Conservation (phyloP, 2,797 vertebrate genomes). For the Poecilia gillii region DNA sequence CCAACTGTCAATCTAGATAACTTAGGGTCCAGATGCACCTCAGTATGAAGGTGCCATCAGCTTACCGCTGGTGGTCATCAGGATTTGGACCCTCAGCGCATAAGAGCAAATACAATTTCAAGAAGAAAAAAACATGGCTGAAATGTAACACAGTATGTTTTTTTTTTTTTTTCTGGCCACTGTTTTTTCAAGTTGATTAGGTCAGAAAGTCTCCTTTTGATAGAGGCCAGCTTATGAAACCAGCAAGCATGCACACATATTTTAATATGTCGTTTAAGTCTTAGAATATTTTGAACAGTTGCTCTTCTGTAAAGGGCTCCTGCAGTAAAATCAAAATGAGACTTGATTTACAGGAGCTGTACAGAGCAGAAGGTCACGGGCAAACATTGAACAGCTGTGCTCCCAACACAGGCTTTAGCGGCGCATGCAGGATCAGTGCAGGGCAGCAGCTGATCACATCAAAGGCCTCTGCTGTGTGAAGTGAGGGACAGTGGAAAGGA, state of each 20-base stretch:
- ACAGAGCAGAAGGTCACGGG: constrained; percentile 42
- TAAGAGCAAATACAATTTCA: constrained; percentile 24
- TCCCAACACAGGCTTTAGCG: constrained; percentile 31
- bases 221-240: constrained; percentile 17
- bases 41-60: constrained; percentile 13
- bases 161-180: constrained; percentile 2
- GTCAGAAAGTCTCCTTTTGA: constrained; percentile 37
- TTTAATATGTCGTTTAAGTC: neutral
- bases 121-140: constrained; percentile 19
- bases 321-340: constrained; percentile 21
- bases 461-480: constrained; percentile 58
- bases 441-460: constrained; percentile 59
- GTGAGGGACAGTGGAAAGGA: constrained; percentile 29
- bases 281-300: neutral
- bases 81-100: constrained; percentile 20
- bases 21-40: neutral
- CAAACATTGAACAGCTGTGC: constrained; percentile 59
- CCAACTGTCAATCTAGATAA: constrained; percentile 5
- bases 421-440: constrained; percentile 46
- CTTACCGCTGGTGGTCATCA: constrained; percentile 6
- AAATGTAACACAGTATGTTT: constrained; percentile 14
- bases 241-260: constrained; percentile 3
- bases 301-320: neutral
- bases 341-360: constrained; percentile 28
- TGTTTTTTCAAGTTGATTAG: constrained; percentile 34